A percentile compares a stretch with the other conserved stretches of the same genome.
phyloP scores from a whole-genome alignment of 2,797 vertebrate genomes.

The Lepus oiostolus region DNA sequence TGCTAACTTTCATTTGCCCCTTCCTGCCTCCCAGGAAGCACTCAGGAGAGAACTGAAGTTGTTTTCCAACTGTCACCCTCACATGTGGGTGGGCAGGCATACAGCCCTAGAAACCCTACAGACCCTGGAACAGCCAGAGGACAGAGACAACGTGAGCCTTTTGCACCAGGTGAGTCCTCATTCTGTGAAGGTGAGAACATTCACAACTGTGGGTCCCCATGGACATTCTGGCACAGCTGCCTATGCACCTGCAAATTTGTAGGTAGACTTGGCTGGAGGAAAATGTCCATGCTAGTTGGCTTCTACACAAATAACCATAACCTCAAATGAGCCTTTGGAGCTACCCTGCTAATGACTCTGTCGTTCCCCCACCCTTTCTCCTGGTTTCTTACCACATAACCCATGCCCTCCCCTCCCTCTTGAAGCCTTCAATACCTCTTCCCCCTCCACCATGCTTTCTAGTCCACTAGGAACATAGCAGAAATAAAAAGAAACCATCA shows the following conservation, averaged over 20 bases:
- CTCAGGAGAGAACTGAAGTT: fast-evolving
- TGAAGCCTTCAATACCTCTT: background rate
- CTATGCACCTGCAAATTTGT: fast-evolving
- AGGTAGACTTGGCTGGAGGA: background rate
- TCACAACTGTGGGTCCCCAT: background rate
- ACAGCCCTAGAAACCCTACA: background rate
- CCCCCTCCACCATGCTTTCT: background rate
- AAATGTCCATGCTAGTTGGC: background rate
- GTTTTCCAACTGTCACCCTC: background rate
- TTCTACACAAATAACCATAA: background rate
- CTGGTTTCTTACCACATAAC: background rate
- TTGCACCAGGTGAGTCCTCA: background rate
- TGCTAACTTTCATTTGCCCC: background rate
- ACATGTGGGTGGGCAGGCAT: background rate
- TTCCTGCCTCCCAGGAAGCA: background rate
- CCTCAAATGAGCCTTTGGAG: background rate
- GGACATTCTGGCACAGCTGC: background rate
- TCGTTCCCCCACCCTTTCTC: background rate
- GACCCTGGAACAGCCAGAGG: background rate
- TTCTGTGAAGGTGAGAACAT: background rate
- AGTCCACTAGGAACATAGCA: background rate
- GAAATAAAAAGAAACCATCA: background rate
- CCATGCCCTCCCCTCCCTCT: background rate
- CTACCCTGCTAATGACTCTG: background rate
- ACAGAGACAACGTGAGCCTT: background rate